A percentile compares a stretch with the other conserved stretches of the same genome.
Conservation (phyloP, 2,797 vertebrate genomes). For the Tinamus major region DNA sequence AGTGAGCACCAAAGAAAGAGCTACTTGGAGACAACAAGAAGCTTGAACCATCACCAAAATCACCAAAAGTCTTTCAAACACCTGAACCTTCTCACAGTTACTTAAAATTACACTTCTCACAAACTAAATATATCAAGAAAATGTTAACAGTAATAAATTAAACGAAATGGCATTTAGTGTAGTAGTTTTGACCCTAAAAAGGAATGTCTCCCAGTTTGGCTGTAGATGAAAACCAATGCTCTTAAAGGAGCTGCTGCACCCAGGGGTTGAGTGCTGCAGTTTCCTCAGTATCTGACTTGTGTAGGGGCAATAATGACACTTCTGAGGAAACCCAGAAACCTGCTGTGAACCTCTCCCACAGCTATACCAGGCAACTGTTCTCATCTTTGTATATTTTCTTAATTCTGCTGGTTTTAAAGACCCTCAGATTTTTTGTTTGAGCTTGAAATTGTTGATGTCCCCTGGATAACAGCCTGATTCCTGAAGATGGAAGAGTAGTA, state of each 20-base stretch:
- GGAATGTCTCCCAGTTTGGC: not conserved
- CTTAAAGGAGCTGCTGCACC: not conserved
- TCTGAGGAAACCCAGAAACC: slow-evolving; percentile 2
- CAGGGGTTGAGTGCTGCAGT: not conserved
- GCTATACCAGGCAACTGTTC: not conserved
- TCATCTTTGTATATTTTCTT: not conserved
- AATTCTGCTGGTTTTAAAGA: not conserved
- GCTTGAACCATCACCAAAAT: not conserved
- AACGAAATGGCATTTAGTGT: not conserved
- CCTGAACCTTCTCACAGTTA: not conserved
- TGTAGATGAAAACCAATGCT: not conserved
- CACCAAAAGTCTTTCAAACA: not conserved
- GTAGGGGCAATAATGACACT: not conserved
- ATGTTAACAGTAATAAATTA: not conserved
- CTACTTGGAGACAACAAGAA: not conserved
- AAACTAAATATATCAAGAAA: not conserved
- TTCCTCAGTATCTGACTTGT: not conserved
- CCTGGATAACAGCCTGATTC: not conserved
- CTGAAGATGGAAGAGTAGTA: not conserved
- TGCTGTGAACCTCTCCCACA: not conserved
- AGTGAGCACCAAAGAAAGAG: not conserved
- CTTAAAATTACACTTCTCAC: not conserved
- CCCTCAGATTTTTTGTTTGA: not conserved
- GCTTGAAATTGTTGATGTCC: not conserved
- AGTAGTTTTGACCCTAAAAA: not conserved